A percentile compares a stretch with the other conserved stretches of the same genome.
Conservation (phyloP, 2,888 invertebrate genomes). For the Choristoneura rosaceana region DNA sequence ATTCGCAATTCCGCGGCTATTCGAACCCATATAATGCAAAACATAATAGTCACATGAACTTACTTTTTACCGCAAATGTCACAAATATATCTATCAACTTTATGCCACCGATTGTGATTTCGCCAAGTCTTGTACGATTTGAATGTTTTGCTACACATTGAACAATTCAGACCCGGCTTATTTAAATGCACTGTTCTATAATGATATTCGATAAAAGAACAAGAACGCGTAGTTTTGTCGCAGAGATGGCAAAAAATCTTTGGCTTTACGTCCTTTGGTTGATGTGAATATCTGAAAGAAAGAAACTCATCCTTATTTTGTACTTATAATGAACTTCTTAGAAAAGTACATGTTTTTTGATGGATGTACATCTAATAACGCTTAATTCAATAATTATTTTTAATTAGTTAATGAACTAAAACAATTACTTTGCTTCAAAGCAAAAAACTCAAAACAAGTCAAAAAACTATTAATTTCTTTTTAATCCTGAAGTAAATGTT, state of each 20-base stretch:
- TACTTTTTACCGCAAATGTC: conserved; percentile 45
- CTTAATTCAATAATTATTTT: no score
- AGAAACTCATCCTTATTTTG: neutral
- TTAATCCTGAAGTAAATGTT: no score
- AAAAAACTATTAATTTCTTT: no score
- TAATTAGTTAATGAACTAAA: no score
- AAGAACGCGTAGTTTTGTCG: conserved; percentile 42
- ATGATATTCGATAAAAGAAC: conserved; percentile 60
- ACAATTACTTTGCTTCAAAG: no score
- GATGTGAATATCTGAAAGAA: conserved; percentile 56
- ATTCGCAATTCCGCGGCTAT: no score
- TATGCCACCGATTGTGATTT: conserved; percentile 43
- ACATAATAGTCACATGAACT: conserved; percentile 10
- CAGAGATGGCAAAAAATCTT: conserved; percentile 58
- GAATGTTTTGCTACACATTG: conserved; percentile 43
- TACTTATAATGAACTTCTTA: no score
- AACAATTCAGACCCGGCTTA: conserved; percentile 38
- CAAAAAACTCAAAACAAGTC: no score
- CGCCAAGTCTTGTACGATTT: conserved; percentile 43
- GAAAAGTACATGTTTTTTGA: no score
- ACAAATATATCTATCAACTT: conserved; percentile 41
- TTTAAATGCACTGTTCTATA: conserved; percentile 55
- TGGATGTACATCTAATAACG: no score
- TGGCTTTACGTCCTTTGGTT: conserved; percentile 40
- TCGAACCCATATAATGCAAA: no score